Evolutionary conservation across 2,113 vertebrate genomes (phyloP), one percentile per base, ranked within the genome.

Genomic region (Otus sunia): DNA sequence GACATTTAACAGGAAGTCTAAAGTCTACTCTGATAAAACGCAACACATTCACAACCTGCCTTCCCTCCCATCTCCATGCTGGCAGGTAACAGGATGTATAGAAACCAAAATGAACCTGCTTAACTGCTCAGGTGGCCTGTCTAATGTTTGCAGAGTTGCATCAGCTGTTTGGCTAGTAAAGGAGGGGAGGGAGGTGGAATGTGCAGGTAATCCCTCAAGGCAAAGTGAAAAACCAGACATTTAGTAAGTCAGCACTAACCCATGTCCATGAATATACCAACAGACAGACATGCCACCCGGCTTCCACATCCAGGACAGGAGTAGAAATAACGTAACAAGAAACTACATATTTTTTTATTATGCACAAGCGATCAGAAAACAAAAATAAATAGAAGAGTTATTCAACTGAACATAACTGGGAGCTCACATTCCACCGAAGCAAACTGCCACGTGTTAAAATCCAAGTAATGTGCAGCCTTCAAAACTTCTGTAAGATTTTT

Each of bases 1-100:
- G 73, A 87, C 66, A 96, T 58, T 87, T 85, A 85, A 53, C 69
- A 91, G 60, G 30, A 93, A 96, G 95, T 96, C 95, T 91, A 85
- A 96, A 97, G 95, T 96, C 92, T 90, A 92, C 45, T 73, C 47
- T 69, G 91, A 92, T 85, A 96, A 85, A 85, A 19, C 2, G 2
- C 50, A 82, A 53, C 53, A 62, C 69, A 59, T 66, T 88, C 29
- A 83, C 50, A 91, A 91, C n/a, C 41, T 58, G 55, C 58, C 37
- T 85, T 91, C 55, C 66, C 63, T 91, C 86, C 83, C 11, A 32
- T 55, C 43, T 92, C 73, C 73, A 36, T 1, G 10, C 71, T 92
- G 72, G 86, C 52, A 63, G 20, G 76, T 47, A 29, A 52, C 62
- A 94, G 67, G 68, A 94, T 60, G 80, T 67, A 68, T 8, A 87